Evolutionary conservation across 2,797 vertebrate species (phyloP), one percentile per base, ranked within the genome.

Genomic region (Hirundo rustica): DNA sequence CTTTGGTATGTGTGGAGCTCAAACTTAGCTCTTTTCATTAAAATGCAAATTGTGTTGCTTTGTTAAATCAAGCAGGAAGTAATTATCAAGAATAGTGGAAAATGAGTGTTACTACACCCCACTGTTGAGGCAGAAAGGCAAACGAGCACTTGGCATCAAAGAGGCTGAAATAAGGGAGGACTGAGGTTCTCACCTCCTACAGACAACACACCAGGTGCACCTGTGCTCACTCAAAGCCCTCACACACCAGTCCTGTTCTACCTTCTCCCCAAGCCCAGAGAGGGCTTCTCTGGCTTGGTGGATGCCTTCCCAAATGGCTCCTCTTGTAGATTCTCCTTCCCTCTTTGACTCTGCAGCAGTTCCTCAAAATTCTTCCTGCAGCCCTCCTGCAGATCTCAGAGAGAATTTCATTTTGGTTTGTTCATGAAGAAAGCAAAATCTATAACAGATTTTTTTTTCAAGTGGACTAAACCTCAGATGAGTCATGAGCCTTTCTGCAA

Each of bases 151-250:
- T 68, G 23, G 16, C 40, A 66, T 42, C 50, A 40, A 45, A 15
- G 12, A 55, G 34, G 44, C 29, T 80, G 55, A 45, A 83, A 18
- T 53, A 27, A 19, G 9, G n/a, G 40, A 60, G 20, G 11, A 2
- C 4, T 64, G 75, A 10, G 13, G 51, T 58, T 74, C 26, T 82
- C 18, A 19, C 4, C 61, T 67, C 30, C 40, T 68, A 1, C n/a
- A 40, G 13, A 17, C 15, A 16, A 16, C 10, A 12, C 3, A 3
- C 16, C 34, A 15, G 1, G 0, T 0, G 1, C 11, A 20, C 8
- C 0, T 71, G 48, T 74, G 36, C 29, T 34, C 40, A 18, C 32
- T 51, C 51, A 48, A 13, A 86, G 17, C 53, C 19, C 19, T 68
- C 19, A 1, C 13, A 16, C 2, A 1, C 13, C 26, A n/a, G 29